Evolutionary conservation across 2,888 invertebrate species (phyloP), one percentile per base, ranked within the genome.

Genomic region (Hypomecis punctinalis): DNA sequence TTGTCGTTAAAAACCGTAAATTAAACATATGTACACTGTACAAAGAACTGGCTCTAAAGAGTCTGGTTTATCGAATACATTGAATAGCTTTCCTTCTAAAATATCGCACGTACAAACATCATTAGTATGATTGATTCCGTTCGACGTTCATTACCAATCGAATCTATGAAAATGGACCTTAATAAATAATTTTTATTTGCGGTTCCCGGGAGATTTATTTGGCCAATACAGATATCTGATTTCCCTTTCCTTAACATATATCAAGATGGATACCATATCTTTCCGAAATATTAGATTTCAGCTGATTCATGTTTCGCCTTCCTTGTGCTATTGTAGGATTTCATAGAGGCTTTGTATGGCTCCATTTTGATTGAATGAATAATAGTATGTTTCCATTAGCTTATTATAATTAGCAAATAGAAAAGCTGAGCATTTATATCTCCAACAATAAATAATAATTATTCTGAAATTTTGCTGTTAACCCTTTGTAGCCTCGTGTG

Each of bases 131-230:
- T 67, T 64, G 58, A 67, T 64, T 61, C 9, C 23, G 53, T 37
- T 42, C 61, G 36, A 47, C 61, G 54, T 64, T 67, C 67, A 64
- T 67, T 67, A 67, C 61, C 33, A 35, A 56, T 43, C 53, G 54
- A 57, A 60, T 56, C 61, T 36, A 60, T 65, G 56, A 52, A 52
- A 60, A 64, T 60, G 42, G 60, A 52, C 65, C 52, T 51, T 48
- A 61, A 61, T 61, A 65, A 65, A 61, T 65, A 43, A 52, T 61
- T 65, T 65, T 61, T 65, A 65, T 65, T 65, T 64, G 64, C 64
- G 65, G 56, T 56, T 57, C 13, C 47, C 47, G 46, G 45, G 45
- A 57, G 61, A 61, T 65, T 65, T 61, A 57, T 65, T 53, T 37
- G 52, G 33, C 11, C 54, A 56, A 53, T 65, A 61, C 53, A 61